These are phyloP conservation scores for Monopterus albus DNA, from an alignment of 2,113 vertebrate genomes.

Conservation along the genomic window DNA sequence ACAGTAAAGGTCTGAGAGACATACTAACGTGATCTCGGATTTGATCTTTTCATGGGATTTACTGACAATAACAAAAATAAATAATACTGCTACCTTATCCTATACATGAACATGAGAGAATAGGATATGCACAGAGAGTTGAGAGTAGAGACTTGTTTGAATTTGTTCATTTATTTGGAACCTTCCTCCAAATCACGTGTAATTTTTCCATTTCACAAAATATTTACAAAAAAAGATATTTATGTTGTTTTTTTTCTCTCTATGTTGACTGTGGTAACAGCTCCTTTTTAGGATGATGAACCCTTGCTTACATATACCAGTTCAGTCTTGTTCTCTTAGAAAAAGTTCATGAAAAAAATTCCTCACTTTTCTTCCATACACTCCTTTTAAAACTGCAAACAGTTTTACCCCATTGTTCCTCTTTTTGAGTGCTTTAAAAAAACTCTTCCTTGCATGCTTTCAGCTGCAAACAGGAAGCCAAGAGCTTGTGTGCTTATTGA, in stretches of 20 bases:
- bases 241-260: constrained; percentile 54
- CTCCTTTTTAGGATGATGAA: constrained; percentile 66
- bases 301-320: constrained; percentile 67
- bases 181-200: constrained; percentile 80
- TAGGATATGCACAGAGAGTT: constrained; percentile 16
- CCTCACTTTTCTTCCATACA: constrained; percentile 57
- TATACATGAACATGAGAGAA: constrained; percentile 11
- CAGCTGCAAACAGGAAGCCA: constrained; percentile 85
- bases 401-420: constrained; percentile 62
- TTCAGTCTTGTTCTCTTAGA: constrained; percentile 72
- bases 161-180: constrained; percentile 84
- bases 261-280: constrained; percentile 58
- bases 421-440: constrained; percentile 77
- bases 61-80: constrained; percentile 38
- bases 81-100: not conserved
- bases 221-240: constrained; percentile 87
- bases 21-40: no score
- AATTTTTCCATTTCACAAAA: constrained; percentile 85
- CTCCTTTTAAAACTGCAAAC: constrained; percentile 73
- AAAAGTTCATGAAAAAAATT: constrained; percentile 77
- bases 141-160: constrained; percentile 68
- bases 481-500: constrained; percentile 81
- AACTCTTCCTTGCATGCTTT: constrained; percentile 81
- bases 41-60: constrained; percentile 32
- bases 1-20: no score